Conservation (phyloP, 1,140 invertebrate species). For the Caenorhabditis inopinata region DNA sequence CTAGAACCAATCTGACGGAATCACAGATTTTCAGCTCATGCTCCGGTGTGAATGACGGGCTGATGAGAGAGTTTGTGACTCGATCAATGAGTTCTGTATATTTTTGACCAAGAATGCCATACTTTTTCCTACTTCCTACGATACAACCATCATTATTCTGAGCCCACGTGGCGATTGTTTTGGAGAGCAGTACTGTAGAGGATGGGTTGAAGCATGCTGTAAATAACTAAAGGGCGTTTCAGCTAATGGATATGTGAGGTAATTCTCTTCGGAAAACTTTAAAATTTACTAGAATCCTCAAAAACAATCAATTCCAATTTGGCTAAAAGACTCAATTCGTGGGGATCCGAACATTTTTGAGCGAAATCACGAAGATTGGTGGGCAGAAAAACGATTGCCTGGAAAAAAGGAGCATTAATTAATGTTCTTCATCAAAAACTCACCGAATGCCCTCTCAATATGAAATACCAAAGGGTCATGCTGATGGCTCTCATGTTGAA, state of each 20-base stretch:
- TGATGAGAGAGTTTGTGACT: constrained; percentile 8
- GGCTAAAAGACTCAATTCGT: neutral
- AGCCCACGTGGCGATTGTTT: neutral
- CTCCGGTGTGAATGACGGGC: neutral
- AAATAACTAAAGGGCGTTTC: too few relatives aligned
- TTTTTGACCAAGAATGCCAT: neutral
- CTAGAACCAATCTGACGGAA: neutral
- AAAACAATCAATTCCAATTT: constrained; percentile 1
- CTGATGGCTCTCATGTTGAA: constrained; percentile 5
- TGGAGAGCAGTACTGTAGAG: neutral
- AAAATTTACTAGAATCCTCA: neutral
- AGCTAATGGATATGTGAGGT: too few relatives aligned
- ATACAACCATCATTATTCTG: constrained; percentile 7
- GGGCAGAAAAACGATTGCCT: neutral
- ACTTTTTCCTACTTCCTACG: constrained; percentile 1
- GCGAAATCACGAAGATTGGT: neutral
- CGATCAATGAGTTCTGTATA: neutral
- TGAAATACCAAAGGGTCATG: constrained; percentile 9
- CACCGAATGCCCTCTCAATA: neutral
- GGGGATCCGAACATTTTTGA: constrained; percentile 16
- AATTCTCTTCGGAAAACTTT: too few relatives aligned
- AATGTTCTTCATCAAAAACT: neutral
- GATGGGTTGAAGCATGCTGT: neutral
- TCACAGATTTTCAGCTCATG: neutral
- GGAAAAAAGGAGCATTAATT: neutral